phyloP scores from a whole-genome alignment of 2,888 invertebrate genomes.

The Epirrita christyi region DNA sequence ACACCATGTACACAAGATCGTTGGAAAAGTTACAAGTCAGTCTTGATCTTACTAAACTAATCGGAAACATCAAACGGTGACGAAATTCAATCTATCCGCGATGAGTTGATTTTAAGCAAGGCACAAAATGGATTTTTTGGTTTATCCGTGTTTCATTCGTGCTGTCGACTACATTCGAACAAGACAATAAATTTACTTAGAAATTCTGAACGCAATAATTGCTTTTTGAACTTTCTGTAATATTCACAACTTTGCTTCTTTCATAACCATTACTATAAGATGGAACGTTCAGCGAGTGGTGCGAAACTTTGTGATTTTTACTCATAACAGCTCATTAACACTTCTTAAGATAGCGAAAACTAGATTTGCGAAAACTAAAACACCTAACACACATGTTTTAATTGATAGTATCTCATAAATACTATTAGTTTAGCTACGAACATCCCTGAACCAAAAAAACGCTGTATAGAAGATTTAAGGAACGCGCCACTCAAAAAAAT shows the following conservation, averaged over 20 bases:
- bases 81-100: constrained; percentile 11
- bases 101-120: constrained; percentile 33
- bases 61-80: constrained; percentile 11
- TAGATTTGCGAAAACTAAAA: too few species aligned
- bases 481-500: too few species aligned
- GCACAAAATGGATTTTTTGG: constrained; percentile 28
- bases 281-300: too few species aligned
- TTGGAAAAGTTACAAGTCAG: constrained; percentile 32
- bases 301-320: too few species aligned
- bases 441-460: too few species aligned
- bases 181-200: constrained; percentile 2
- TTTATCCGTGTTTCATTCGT: constrained; percentile 3
- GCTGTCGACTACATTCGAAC: constrained; percentile 7
- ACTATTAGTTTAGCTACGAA: too few species aligned
- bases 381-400: too few species aligned
- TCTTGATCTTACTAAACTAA: constrained; percentile 32
- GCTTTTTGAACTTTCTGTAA: background rate
- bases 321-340: too few species aligned
- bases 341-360: too few species aligned
- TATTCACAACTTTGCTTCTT: constrained; percentile 5
- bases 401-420: too few species aligned
- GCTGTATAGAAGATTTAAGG: too few species aligned
- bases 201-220: background rate
- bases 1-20: constrained; percentile 1
- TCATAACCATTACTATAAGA: background rate